Evolutionary conservation across 2,888 invertebrate genomes (phyloP).

Genomic region (Apotomis capreana): DNA sequence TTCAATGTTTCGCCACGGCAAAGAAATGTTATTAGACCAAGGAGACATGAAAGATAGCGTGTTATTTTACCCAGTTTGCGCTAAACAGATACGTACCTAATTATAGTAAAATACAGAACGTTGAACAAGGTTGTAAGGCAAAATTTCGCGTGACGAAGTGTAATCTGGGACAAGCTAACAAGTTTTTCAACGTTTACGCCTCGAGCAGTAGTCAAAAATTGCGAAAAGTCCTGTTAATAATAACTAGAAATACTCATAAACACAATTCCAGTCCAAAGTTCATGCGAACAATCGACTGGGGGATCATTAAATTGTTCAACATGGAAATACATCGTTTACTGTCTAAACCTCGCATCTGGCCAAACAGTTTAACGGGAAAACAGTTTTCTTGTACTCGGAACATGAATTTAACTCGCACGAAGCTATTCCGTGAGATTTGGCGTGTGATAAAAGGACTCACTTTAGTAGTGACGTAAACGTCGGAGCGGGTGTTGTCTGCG

Average conservation of each 20-base stretch:
- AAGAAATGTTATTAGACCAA: slow-evolving; percentile 37
- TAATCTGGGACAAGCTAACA: slow-evolving; percentile 15
- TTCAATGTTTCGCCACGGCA: slow-evolving; percentile 37
- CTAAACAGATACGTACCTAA: slow-evolving; percentile 26
- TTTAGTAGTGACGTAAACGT: slow-evolving; percentile 93
- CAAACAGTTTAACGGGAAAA: too few species aligned
- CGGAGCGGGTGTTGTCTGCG: slow-evolving; percentile 85
- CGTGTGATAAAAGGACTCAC: slow-evolving; percentile 61
- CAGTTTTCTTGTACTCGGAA: too few species aligned
- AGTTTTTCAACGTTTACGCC: slow-evolving; percentile 9
- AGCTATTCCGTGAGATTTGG: too few species aligned
- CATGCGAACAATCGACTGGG: not conserved
- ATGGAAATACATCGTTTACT: not conserved
- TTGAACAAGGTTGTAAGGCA: slow-evolving; percentile 23
- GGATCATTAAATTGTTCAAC: slow-evolving; percentile 1
- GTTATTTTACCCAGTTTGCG: slow-evolving; percentile 29
- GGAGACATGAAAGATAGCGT: slow-evolving; percentile 38
- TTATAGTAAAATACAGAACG: slow-evolving; percentile 12
- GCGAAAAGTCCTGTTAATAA: not conserved
- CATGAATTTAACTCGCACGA: too few species aligned
- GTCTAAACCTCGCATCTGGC: too few species aligned
- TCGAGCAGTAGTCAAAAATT: slow-evolving; percentile 6
- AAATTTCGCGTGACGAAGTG: slow-evolving; percentile 24
- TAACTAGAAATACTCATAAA: slow-evolving; percentile 2
- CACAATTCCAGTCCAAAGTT: not conserved